These are phyloP conservation scores for Desmophyllum pertusum DNA, from an alignment of 92 coral and sea anemone species.

Conservation along the genomic window DNA sequence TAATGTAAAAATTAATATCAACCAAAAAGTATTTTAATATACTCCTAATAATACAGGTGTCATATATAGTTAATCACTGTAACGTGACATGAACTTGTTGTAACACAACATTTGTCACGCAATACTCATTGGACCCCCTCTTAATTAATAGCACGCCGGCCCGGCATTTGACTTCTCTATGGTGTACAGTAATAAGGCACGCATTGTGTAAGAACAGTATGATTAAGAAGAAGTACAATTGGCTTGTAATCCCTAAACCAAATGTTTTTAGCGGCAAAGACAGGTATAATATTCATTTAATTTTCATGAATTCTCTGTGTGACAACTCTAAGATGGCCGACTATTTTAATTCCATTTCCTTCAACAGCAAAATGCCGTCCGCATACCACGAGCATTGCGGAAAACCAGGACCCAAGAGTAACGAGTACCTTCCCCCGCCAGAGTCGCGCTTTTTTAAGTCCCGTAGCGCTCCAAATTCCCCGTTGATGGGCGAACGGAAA, in stretches of 20 bases:
- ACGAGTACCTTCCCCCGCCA: constrained; percentile 88
- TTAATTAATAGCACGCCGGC: not conserved
- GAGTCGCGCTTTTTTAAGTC: constrained; percentile 93
- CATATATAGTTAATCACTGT: not conserved
- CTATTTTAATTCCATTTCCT: not conserved
- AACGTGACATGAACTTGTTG: not conserved
- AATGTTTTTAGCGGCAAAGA: constrained; percentile 6
- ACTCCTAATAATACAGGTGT: not conserved
- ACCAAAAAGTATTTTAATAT: not conserved
- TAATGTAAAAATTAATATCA: no score
- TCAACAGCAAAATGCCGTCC: constrained; percentile 90
- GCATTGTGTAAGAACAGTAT: not conserved
- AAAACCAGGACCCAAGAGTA: constrained; percentile 96
- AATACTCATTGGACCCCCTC: not conserved
- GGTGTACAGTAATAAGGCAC: not conserved
- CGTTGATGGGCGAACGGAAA: constrained; percentile 67
- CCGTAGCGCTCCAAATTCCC: constrained; percentile 96
- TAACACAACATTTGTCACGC: constrained; percentile 33
- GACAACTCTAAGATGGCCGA: not conserved
- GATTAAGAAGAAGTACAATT: constrained; percentile 7
- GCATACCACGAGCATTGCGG: constrained; percentile 92
- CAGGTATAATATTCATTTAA: not conserved
- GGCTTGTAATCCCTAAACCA: not conserved
- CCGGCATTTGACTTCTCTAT: constrained; percentile 5
- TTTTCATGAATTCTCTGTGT: not conserved